phyloP scores from a whole-genome alignment of 2,888 invertebrate genomes.

The Trachelus stipa region DNA sequence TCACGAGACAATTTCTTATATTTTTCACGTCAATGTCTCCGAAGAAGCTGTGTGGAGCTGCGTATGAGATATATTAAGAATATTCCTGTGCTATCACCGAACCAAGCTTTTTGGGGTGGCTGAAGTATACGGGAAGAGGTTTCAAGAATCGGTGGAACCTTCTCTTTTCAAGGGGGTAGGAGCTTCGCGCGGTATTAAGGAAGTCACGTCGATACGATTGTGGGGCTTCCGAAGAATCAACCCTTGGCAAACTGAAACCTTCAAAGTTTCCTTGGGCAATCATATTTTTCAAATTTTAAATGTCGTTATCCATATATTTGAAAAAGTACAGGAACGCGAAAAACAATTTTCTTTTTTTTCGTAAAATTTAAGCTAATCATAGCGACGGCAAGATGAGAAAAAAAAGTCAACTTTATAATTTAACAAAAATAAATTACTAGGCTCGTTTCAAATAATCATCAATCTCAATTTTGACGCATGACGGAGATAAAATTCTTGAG shows the following conservation, averaged over 20 bases:
- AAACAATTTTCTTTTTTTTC: not conserved
- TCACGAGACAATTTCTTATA: not conserved
- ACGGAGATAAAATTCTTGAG: not conserved
- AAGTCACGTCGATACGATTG: not conserved
- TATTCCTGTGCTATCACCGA: not conserved
- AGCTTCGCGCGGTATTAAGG: not conserved
- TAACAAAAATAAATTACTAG: not conserved
- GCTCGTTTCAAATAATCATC: not conserved
- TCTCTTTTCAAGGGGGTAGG: not conserved
- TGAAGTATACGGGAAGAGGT: not conserved
- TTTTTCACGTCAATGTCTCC: not conserved
- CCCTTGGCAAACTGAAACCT: constrained; percentile 22
- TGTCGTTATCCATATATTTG: not conserved
- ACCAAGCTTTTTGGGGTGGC: not conserved
- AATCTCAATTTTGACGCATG: not conserved
- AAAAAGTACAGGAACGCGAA: not conserved
- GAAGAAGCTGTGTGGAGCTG: not conserved
- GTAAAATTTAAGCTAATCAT: not conserved
- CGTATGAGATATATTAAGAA: not conserved
- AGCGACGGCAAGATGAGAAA: not conserved
- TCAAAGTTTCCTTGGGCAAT: constrained; percentile 2
- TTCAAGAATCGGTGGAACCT: not conserved
- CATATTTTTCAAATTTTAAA: not conserved
- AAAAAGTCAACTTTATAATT: not conserved
- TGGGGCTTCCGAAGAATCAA: constrained; percentile 9